Conservation (phyloP, 1,140 invertebrate genomes). For the Drosophila albomicans region DNA sequence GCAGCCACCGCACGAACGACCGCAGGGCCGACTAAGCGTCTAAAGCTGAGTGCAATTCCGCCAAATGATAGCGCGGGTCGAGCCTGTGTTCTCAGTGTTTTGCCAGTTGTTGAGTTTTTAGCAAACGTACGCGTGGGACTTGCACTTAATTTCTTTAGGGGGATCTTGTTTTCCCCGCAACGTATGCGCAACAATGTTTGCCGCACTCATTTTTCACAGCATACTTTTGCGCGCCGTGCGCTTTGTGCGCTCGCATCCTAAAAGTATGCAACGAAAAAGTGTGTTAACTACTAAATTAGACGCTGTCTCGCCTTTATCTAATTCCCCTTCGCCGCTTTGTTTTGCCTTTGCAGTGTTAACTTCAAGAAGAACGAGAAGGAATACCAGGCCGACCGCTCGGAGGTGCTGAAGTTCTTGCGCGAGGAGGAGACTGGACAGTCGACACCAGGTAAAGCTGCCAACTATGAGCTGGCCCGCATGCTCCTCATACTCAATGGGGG, state of each 20-base stretch:
- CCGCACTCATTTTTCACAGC: conserved; percentile 62
- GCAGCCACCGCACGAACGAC: conserved; percentile 29
- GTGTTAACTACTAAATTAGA: conserved; percentile 19
- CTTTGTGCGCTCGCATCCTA: conserved; percentile 1
- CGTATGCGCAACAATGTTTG: conserved; percentile 74
- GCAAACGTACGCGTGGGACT: conserved; percentile 73
- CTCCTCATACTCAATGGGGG: conserved; percentile 68
- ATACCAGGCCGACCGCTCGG: conserved; percentile 94
- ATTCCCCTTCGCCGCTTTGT: background rate
- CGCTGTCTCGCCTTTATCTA: conserved; percentile 1
- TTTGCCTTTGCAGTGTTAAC: conserved; percentile 90
- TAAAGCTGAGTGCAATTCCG: conserved; percentile 49
- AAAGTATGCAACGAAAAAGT: conserved; percentile 63
- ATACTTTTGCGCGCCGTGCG: conserved; percentile 60
- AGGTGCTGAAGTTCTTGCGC: conserved; percentile 96
- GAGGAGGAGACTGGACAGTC: conserved; percentile 94
- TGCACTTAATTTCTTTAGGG: conserved; percentile 78
- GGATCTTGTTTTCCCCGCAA: conserved; percentile 45
- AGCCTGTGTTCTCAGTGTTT: conserved; percentile 11
- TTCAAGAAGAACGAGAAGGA: conserved; percentile 98
- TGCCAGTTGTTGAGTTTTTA: conserved; percentile 48
- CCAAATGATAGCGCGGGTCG: conserved; percentile 34
- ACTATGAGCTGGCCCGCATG: conserved; percentile 73
- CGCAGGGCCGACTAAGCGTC: conserved; percentile 31
- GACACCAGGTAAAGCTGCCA: conserved; percentile 88